Conservation (phyloP, 53 echinoderm and acorn worm genomes). For the Paracentrotus lividus region DNA sequence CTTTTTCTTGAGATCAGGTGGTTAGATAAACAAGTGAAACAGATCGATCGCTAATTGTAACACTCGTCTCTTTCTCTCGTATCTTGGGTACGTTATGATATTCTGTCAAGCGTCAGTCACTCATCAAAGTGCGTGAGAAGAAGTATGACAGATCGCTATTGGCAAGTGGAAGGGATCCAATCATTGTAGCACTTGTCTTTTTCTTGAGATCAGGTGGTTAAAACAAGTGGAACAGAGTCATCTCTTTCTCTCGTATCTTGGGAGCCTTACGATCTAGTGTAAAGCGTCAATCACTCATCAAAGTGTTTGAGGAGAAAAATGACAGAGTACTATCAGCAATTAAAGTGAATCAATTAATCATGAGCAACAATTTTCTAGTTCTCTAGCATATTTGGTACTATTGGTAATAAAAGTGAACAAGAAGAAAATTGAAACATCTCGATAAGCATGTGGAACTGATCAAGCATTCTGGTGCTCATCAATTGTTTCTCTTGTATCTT, state of each 20-base stretch:
- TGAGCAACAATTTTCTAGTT: background rate
- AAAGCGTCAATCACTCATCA: background rate
- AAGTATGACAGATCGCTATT: constrained; percentile 72
- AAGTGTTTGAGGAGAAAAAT: background rate
- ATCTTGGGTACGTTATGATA: constrained; percentile 89
- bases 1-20: too few species aligned
- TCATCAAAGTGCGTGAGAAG: background rate
- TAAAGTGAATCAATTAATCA: background rate
- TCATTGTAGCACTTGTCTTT: constrained; percentile 56
- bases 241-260: constrained; percentile 89
- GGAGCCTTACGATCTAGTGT: constrained; percentile 77
- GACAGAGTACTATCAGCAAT: background rate
- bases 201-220: background rate
- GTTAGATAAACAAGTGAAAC: constrained; percentile 86
- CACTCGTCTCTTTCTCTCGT: constrained; percentile 89
- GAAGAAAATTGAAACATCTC: too few species aligned
- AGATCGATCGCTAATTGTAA: constrained; percentile 87
- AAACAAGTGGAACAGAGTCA: constrained; percentile 61
- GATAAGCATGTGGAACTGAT: too few species aligned
- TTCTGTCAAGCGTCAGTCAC: background rate
- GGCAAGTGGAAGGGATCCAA: constrained; percentile 87
- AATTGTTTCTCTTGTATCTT: too few species aligned
- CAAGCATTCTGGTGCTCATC: too few species aligned
- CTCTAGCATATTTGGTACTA: too few species aligned
- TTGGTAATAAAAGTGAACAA: too few species aligned